Evolutionary conservation across 1,140 invertebrate genomes (phyloP).

Genomic region (Mycetomoellerius zeteki): DNA sequence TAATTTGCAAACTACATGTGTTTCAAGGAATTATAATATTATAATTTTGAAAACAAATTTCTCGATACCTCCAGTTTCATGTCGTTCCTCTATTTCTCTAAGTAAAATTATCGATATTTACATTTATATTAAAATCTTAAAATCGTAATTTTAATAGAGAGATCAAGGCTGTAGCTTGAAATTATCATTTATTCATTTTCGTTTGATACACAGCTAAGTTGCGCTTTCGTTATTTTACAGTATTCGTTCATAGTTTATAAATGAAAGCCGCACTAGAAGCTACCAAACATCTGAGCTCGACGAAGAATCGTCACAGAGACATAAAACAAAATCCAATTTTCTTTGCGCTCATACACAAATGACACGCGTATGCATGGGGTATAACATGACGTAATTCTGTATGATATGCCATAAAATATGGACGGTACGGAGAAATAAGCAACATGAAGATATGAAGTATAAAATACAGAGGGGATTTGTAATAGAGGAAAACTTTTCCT

Average conservation of each 20-base stretch:
- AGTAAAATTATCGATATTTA: neutral
- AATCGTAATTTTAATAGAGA: conserved; percentile 36
- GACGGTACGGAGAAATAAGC: neutral
- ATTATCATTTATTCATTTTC: conserved; percentile 24
- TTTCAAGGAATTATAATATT: neutral
- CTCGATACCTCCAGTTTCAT: neutral
- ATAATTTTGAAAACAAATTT: neutral
- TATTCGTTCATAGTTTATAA: conserved; percentile 22
- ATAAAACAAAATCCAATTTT: conserved; percentile 55
- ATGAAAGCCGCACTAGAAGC: neutral
- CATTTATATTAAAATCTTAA: neutral
- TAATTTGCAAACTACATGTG: neutral
- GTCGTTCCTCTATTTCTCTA: neutral
- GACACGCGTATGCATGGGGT: conserved; percentile 17
- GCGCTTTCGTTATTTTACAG: neutral
- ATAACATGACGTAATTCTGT: neutral
- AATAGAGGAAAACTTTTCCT: neutral
- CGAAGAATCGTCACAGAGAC: conserved; percentile 15
- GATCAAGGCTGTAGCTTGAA: neutral
- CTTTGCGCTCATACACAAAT: neutral
- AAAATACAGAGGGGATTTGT: conserved; percentile 27
- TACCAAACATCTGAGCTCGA: neutral
- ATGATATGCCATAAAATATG: conserved; percentile 19
- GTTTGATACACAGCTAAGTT: neutral
- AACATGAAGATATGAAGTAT: conserved; percentile 14